Evolutionary conservation across 2,888 invertebrate genomes (phyloP).

Genomic region (Aleiodes leptofemur): DNA sequence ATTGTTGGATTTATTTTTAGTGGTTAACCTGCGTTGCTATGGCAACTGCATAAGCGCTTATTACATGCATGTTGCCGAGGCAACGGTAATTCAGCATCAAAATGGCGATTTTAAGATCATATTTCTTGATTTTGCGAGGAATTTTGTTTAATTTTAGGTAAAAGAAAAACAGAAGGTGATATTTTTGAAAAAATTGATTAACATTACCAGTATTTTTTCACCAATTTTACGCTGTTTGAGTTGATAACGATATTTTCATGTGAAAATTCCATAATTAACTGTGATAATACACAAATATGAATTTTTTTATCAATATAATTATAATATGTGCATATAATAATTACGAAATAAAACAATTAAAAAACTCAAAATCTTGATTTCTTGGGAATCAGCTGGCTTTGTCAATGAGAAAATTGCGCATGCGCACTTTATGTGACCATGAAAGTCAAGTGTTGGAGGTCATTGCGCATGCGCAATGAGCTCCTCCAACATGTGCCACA

Average conservation of each 20-base stretch:
- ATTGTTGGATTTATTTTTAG: neutral
- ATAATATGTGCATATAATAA: neutral
- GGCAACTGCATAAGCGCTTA: constrained; percentile 56
- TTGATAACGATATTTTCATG: neutral
- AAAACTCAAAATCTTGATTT: neutral
- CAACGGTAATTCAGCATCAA: constrained; percentile 50
- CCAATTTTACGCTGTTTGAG: too few species aligned
- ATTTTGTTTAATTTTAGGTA: neutral
- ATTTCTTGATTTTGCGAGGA: neutral
- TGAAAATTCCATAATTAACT: neutral
- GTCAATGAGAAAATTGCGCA: constrained; percentile 6
- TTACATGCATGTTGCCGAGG: constrained; percentile 43
- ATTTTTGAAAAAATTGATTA: neutral
- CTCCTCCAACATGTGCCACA: constrained; percentile 2
- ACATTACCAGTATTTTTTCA: neutral
- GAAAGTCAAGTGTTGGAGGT: constrained; percentile 1
- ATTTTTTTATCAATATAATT: too few species aligned
- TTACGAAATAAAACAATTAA: neutral
- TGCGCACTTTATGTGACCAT: constrained; percentile 7
- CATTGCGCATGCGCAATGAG: constrained; percentile 9
- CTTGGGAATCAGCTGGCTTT: constrained; percentile 9
- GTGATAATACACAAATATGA: too few species aligned
- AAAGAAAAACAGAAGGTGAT: neutral
- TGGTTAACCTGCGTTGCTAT: constrained; percentile 61
- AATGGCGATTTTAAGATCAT: constrained; percentile 42